A percentile compares a stretch with the other conserved stretches of the same genome.
These are phyloP conservation scores for Hymenochirus boettgeri DNA, from an alignment of 2,113 vertebrate genomes.

Conservation along the genomic window DNA sequence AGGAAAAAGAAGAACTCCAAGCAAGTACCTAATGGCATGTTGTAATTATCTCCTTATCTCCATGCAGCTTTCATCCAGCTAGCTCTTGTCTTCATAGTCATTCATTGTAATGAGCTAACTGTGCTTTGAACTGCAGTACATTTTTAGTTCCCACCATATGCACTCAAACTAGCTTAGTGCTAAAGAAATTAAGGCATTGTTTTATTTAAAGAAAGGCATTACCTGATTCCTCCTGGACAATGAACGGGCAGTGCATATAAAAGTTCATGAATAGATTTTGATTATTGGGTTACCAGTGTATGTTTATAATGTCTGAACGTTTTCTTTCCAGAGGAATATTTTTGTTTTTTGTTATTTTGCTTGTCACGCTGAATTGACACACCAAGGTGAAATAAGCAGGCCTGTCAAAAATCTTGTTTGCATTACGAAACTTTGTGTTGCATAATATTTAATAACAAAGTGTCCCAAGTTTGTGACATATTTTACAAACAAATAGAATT, in stretches of 20 bases:
- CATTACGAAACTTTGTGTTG: too few species aligned
- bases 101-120: conserved; percentile 37
- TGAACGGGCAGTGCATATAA: not conserved
- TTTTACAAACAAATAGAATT: too few species aligned
- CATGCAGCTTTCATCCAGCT: conserved; percentile 34
- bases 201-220: not conserved
- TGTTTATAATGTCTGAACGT: not conserved
- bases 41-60: conserved; percentile 53
- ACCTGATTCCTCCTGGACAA: not conserved
- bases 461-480: too few species aligned
- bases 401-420: not conserved
- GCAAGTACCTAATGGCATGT: conserved; percentile 95
- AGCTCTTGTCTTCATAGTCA: conserved; percentile 28
- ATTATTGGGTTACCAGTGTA: not conserved
- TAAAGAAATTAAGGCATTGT: not conserved
- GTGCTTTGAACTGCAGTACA: conserved; percentile 35
- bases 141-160: conserved; percentile 23
- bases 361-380: conserved; percentile 45
- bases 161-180: conserved; percentile 8
- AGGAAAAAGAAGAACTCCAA: conserved; percentile 95
- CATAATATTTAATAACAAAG: too few species aligned
- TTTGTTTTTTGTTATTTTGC: not conserved
- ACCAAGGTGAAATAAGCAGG: not conserved
- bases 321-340: conserved; percentile 9
- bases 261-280: not conserved